Evolutionary conservation across 1,140 invertebrate species (phyloP), one percentile per base, ranked within the genome.

Genomic region (Paraescarpia echinospica): DNA sequence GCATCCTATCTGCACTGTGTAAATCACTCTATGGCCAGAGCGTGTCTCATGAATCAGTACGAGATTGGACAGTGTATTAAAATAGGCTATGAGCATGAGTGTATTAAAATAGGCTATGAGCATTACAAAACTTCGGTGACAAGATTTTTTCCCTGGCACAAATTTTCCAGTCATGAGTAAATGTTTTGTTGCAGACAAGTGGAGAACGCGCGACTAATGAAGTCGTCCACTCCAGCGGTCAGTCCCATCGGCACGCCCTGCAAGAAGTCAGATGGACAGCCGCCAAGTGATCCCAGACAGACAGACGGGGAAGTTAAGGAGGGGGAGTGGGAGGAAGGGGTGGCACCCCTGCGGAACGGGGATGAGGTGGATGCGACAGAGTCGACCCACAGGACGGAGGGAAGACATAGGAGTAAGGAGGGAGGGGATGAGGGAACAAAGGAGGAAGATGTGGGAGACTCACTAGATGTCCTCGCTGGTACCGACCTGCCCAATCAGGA

Each of bases 191-290:
- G 33, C 35, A 92, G 92, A 48, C 34, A 89, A 33, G 35, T 34
- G 8, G 59, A 92, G 35, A n/a, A 6, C 4, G 89, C 89, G 35
- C 35, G 14, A 33, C 88, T 33, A 92, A 31, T 89, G 92, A 89
- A 88, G 89, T 59, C 92, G 92, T 92, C 92, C 88, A 92, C 89
- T 33, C 92, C 92, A 33, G 12, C 89, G 31, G 89, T 92, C 89
- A 92, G 41, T 89, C 92, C 92, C 34, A 90, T 92, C n/a, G 31
- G 34, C 35, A 92, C 92, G 34, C 92, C 92, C 34, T 22, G 34
- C 77, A 92, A 92, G 34, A 34, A 9, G 48, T 18, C 14, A 77
- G 14, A 77, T 35, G 77, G 91, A 33, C 59, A 41, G 41, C 41
- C 41, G 18, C 48, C 31, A 33, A 59, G 22, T 77, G 59, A 0